Evolutionary conservation across 1,140 invertebrate species (phyloP), one percentile per base, ranked within the genome.

Genomic region (Lepidotrigona ventralis): DNA sequence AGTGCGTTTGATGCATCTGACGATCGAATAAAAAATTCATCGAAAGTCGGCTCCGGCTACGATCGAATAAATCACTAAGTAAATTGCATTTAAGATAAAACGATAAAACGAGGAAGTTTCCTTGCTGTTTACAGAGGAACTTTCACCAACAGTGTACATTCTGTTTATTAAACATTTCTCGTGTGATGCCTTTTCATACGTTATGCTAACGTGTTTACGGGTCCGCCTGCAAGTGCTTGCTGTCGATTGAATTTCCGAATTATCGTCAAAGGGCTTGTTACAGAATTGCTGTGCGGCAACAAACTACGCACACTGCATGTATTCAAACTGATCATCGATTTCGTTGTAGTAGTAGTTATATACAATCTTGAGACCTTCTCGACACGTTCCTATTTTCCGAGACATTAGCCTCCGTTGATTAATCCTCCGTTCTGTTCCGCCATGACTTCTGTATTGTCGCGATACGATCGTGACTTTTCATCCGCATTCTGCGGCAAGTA

Each of bases 211-310:
- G 63, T 63, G 54, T 69, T 80, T 69, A 78, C 56, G 14, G 53
- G 15, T 14, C n/a, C 9, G 19, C 8, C 23, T 33, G 21, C 60
- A 29, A 51, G 19, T 23, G n/a, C 19, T n/a, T 26, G 69, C 77
- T 69, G 83, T 84, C 71, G 54, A 84, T 81, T 58, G 78, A 84
- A 74, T 81, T 74, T 84, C 76, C 26, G 71, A 68, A 74, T 69
- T 53, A 64, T 72, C 77, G 70, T 81, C 76, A 84, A 84, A 80
- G 83, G 54, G 63, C 69, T 80, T 53, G 83, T 80, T 84, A 81
- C 56, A 12, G 33, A 66, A 63, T 73, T 74, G 0, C 53, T n/a
- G 29, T 15, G 11, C 15, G 77, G 19, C 79, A 64, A 64, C 56
- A 46, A 53, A 53, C 60, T 46, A 26, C 6, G 39, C 8, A 58